Conservation (phyloP, 2,113 vertebrate genomes). For the Entosphenus tridentatus region DNA sequence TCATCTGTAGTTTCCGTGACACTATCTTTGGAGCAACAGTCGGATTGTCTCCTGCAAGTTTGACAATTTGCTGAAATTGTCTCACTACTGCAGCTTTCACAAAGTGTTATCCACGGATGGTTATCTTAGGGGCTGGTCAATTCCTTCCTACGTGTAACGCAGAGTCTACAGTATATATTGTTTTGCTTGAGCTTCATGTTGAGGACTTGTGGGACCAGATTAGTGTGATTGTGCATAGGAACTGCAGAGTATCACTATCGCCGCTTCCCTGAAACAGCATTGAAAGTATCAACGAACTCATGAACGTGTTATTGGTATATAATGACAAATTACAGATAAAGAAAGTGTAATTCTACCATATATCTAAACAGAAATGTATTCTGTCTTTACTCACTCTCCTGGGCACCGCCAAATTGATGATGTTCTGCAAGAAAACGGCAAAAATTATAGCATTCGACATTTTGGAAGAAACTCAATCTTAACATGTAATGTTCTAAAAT, state of each 20-base stretch:
- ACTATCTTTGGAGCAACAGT: background rate
- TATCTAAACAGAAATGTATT: slow-evolving; percentile 5
- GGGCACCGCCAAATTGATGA: background rate
- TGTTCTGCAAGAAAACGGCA: slow-evolving; percentile 1
- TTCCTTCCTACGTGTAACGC: background rate
- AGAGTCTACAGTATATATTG: background rate
- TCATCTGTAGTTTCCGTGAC: slow-evolving; percentile 1
- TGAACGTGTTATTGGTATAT: too few relatives aligned
- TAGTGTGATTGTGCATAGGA: too few relatives aligned
- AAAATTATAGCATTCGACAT: background rate
- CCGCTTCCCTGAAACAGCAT: too few relatives aligned
- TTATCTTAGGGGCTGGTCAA: background rate
- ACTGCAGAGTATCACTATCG: too few relatives aligned
- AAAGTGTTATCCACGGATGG: background rate
- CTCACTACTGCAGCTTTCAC: background rate
- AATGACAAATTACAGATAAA: too few relatives aligned
- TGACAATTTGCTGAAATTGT: background rate
- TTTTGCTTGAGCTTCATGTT: background rate
- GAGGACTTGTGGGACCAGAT: too few relatives aligned
- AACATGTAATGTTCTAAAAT: background rate
- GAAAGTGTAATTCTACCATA: background rate
- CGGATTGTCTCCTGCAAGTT: slow-evolving; percentile 1
- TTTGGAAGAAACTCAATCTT: background rate
- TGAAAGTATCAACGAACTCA: too few relatives aligned
- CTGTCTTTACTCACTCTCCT: background rate